Conservation (phyloP, 2,888 invertebrate species). For the Agrochola circellaris region DNA sequence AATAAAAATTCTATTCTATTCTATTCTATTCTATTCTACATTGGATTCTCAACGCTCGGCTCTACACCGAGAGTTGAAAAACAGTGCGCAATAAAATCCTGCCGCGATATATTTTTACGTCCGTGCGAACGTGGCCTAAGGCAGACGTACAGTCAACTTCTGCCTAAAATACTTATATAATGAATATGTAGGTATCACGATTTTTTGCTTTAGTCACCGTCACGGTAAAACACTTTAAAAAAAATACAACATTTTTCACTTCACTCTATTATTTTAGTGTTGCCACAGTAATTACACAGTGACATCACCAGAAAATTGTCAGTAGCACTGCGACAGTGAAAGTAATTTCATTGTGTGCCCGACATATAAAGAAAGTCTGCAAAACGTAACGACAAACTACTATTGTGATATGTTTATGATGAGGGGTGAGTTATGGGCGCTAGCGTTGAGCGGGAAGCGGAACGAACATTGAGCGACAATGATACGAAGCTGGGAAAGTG, state of each 20-base stretch:
- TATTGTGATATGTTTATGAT: conserved; percentile 43
- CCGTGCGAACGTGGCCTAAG: no score
- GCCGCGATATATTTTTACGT: no score
- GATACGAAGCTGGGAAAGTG: background rate
- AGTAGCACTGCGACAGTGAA: conserved; percentile 47
- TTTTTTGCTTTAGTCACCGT: background rate
- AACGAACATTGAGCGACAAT: background rate
- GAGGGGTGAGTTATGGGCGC: conserved; percentile 19
- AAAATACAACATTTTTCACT: conserved; percentile 6
- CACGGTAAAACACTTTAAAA: conserved; percentile 9
- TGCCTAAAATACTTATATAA: background rate
- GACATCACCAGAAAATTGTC: conserved; percentile 44
- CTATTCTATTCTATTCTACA: no score
- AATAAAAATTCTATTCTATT: no score
- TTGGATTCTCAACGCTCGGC: no score
- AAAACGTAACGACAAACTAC: conserved; percentile 56
- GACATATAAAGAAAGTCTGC: conserved; percentile 59
- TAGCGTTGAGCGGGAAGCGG: conserved; percentile 5
- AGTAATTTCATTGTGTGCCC: conserved; percentile 52
- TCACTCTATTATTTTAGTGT: conserved; percentile 27
- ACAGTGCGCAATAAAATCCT: no score
- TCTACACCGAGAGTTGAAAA: no score
- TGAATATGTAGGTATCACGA: background rate
- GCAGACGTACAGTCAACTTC: no score
- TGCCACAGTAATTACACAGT: conserved; percentile 44